These are phyloP conservation scores for Monopterus albus DNA, from an alignment of 2,113 vertebrate genomes.

Conservation along the genomic window DNA sequence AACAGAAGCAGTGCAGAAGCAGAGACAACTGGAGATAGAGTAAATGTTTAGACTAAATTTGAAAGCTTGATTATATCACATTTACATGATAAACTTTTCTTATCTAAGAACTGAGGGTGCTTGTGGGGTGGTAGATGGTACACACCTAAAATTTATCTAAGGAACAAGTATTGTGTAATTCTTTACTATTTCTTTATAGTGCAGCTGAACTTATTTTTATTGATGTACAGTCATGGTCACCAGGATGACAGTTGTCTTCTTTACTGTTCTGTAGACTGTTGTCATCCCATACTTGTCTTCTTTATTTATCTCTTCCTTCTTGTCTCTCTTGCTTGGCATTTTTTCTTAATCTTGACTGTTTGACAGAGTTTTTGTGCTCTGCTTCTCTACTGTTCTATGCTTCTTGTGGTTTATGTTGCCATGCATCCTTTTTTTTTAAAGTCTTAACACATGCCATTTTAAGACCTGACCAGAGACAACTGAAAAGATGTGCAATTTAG, in stretches of 20 bases:
- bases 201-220: conserved; percentile 17
- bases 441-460: not conserved
- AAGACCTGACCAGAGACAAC: conserved; percentile 3
- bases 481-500: conserved; percentile 6
- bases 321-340: conserved; percentile 24
- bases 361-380: conserved; percentile 58
- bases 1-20: not conserved
- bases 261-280: conserved; percentile 34
- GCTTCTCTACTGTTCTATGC: not conserved
- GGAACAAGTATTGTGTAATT: too few relatives aligned
- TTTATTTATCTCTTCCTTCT: conserved; percentile 47
- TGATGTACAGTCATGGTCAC: conserved; percentile 35
- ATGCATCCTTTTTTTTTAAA: not conserved
- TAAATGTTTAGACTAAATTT: conserved; percentile 1
- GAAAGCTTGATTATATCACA: not conserved
- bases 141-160: not conserved
- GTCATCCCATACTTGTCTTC: conserved; percentile 31
- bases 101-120: too few relatives aligned
- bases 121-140: not conserved
- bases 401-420: not conserved
- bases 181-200: too few relatives aligned
- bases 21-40: not conserved
- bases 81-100: too few relatives aligned
- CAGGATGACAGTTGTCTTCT: conserved; percentile 40
- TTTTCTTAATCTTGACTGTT: conserved; percentile 38